Evolutionary conservation across 1,140 invertebrate genomes (phyloP), one percentile per base, ranked within the genome.

Genomic region (Oedothorax gibbosus): DNA sequence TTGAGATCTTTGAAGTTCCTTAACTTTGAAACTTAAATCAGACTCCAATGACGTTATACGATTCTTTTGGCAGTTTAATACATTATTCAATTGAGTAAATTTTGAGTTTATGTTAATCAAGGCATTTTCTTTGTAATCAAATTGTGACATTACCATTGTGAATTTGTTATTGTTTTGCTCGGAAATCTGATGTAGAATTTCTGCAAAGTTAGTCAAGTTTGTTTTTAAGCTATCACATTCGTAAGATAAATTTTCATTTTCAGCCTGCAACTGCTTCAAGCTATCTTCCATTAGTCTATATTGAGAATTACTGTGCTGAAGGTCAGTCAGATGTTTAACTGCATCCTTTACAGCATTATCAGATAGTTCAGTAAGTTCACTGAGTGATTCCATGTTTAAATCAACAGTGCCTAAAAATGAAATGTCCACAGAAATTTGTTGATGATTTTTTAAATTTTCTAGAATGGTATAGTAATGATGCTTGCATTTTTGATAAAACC

Each of bases 341-440:
- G 35, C 35, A 68, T 12, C 10, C 53, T 79, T n/a, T 64, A 77
- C 9, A 15, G 21, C 21, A 35, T 54, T 54, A 54, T 56, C 56
- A 35, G 77, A 79, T 65, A 15, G 49, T 7, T 51, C 11, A 10
- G 50, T 10, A 66, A 79, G 68, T 14, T 79, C 64, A 12, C 68
- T 50, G 5, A 79, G 4, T 12, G 77, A 79, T 35, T 21, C 12
- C 7, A 49, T 50, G 35, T 71, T 71, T 49, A 51, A 54, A 10
- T 79, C 60, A 10, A 66, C 77, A 68, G 12, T 4, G 66, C 65
- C 77, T 14, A 79, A 35, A 14, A 79, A 66, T 21, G 77, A 79
- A 21, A 54, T 54, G 49, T 79, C 77, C 8, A n/a, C 12, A 49
- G 51, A n/a, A 51, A 66, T 66, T 18, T 79, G 62, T 66, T 54